These are phyloP conservation scores for Erpornis zantholeuca DNA, from an alignment of 2,113 vertebrate species.

Conservation along the genomic window DNA sequence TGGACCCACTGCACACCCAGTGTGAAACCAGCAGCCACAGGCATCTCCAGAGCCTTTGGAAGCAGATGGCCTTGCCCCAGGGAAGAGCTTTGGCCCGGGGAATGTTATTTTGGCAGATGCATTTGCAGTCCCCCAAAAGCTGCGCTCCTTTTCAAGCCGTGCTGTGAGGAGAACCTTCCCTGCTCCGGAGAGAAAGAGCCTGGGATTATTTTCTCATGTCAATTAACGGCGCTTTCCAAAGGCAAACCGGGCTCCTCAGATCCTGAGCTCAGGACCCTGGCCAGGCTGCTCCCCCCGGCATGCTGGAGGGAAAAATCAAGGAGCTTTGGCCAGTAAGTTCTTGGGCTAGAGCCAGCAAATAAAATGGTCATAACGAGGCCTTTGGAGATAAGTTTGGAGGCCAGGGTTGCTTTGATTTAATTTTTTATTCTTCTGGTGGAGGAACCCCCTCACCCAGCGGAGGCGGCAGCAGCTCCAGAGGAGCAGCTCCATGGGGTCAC, in stretches of 20 bases:
- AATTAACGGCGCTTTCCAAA: constrained; percentile 36
- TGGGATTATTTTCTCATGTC: constrained; percentile 60
- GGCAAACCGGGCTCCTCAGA: constrained; percentile 15
- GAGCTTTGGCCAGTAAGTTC: not conserved
- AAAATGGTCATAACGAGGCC: constrained; percentile 48
- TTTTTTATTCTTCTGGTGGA: not conserved
- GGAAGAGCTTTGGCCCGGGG: not conserved
- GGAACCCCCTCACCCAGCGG: not conserved
- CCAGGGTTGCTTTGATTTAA: not conserved
- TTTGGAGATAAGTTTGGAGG: constrained; percentile 36
- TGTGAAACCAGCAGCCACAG: not conserved
- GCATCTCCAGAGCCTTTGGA: constrained; percentile 3
- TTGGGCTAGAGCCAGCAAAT: constrained; percentile 48
- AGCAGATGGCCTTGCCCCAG: not conserved
- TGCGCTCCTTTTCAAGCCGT: not conserved
- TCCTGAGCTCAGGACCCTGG: not conserved
- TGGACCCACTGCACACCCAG: not conserved
- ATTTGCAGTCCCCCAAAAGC: not conserved
- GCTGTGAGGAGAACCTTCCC: constrained; percentile 17
- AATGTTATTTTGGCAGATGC: not conserved
- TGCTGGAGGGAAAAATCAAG: constrained; percentile 18
- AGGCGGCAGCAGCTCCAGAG: not conserved
- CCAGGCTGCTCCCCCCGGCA: not conserved
- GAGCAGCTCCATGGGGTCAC: not conserved
- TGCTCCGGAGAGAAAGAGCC: constrained; percentile 11